Conservation (phyloP, 2,113 vertebrate genomes). For the Orthonyx spaldingii region DNA sequence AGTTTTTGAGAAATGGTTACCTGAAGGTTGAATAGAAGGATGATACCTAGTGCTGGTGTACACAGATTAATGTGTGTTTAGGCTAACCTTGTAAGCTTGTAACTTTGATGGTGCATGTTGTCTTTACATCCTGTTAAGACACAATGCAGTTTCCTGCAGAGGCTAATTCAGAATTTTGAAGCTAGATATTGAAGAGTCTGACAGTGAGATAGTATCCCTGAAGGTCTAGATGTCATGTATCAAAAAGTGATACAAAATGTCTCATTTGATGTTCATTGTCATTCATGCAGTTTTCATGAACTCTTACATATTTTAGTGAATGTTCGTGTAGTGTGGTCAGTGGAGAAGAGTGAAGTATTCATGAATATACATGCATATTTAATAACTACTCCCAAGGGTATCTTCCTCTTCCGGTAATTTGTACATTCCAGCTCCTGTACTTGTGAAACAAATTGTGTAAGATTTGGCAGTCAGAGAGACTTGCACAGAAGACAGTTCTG, state of each 20-base stretch:
- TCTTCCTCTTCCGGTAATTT: neutral
- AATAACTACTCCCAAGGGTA: neutral
- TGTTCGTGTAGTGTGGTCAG: conserved; percentile 36
- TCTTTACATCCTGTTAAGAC: neutral
- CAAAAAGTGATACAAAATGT: conserved; percentile 33
- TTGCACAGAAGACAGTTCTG: neutral
- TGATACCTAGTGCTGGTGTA: neutral
- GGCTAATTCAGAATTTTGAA: neutral
- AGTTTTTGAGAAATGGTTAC: neutral
- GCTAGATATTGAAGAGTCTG: neutral
- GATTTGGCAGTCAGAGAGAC: neutral
- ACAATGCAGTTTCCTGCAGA: neutral
- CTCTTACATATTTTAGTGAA: conserved; percentile 41
- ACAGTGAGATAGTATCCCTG: neutral
- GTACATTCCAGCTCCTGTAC: neutral
- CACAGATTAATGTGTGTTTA: neutral
- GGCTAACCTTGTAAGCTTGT: neutral
- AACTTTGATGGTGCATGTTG: neutral
- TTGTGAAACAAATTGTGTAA: neutral
- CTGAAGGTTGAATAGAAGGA: neutral
- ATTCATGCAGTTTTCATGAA: conserved; percentile 50
- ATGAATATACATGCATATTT: conserved; percentile 37
- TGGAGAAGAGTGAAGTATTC: conserved; percentile 38
- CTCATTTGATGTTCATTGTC: conserved; percentile 34
- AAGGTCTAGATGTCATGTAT: neutral